Evolutionary conservation across 2,888 invertebrate genomes (phyloP), one percentile per base, ranked within the genome.

Genomic region (Thymelicus lineola): DNA sequence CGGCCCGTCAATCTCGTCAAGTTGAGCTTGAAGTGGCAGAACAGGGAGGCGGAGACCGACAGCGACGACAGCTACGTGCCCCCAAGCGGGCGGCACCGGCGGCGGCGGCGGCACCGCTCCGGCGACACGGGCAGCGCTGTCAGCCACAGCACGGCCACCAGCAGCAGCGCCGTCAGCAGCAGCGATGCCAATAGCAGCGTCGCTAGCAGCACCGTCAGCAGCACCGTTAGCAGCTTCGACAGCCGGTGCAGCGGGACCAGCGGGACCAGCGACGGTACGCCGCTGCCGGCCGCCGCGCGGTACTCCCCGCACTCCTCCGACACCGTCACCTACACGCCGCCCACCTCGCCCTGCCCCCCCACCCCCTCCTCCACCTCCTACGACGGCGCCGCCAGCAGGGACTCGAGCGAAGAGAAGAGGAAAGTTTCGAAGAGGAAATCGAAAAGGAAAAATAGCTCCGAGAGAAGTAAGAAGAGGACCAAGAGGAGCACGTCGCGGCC

Each of bases 21-120:
- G 50, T 59, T 76, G 45, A 75, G 81, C 1, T 72, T 90, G n/a
- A 84, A 84, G 71, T 80, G 82, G 10, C 82, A 82, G 66, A 75
- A 66, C 50, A 63, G 50, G 46, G 65, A 72, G 59, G 71, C 70
- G 45, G 76, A 74, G 59, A 78, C 84, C 0, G 86, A 85, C 71
- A 86, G 84, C 74, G 84, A 83, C 65, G 81, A 79, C 71, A 80
- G 81, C 15, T 81, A 79, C 79, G 82, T 81, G 20, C 72, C 75
- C 46, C 62, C 71, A 62, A 78, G 77, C 28, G 71, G 75, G 55
- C 75, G 79, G 58, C 79, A 76, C 57, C 75, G 74, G 17, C 73
- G 58, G 42, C 68, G 69, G 38, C 62, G 46, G 10, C 53, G 53
- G 12, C 10, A 3, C 12, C 55, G 45, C 53, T 50, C 53, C 45